Percentiles rank a stretch among this genome's conserved stretches.
phyloP scores from a whole-genome alignment of 2,797 vertebrate species.

The Scarus forsteni region DNA sequence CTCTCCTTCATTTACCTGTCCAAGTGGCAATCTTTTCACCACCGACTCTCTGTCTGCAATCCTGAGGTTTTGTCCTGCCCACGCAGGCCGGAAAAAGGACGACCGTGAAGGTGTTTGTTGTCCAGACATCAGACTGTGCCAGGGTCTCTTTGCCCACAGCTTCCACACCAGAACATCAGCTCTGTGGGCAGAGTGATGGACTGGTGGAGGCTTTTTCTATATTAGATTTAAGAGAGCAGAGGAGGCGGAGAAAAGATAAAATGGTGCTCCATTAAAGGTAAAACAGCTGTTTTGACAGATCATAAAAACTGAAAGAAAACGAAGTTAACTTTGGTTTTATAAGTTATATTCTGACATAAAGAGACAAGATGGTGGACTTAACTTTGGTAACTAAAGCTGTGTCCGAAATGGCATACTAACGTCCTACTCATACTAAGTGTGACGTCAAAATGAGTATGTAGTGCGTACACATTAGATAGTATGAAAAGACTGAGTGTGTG shows the following conservation, averaged over 20 bases:
- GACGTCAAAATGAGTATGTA: no score
- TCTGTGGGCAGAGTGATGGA: slow-evolving; percentile 32
- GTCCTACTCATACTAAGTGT: no score
- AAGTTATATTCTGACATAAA: no score
- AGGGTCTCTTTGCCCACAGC: slow-evolving; percentile 25
- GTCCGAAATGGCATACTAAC: no score
- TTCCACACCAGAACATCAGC: slow-evolving; percentile 23
- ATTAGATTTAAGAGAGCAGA: slow-evolving; percentile 16
- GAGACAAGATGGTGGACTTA: slow-evolving; percentile 9
- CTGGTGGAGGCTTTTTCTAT: slow-evolving; percentile 18
- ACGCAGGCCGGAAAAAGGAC: slow-evolving; percentile 29
- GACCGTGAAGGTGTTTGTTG: slow-evolving; percentile 38
- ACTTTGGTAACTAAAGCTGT: no score
- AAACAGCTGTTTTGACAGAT: slow-evolving; percentile 9
- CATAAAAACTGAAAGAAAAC: slow-evolving; percentile 6
- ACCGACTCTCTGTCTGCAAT: slow-evolving; percentile 38
- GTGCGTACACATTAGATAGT: no score
- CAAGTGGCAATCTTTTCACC: slow-evolving; percentile 57
- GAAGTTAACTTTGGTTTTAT: neutral
- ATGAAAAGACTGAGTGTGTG: no score
- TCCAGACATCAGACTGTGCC: slow-evolving; percentile 26
- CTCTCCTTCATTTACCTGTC: slow-evolving; percentile 67
- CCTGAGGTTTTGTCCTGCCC: slow-evolving; percentile 57
- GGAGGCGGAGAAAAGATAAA: neutral
- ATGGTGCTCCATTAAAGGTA: slow-evolving; percentile 5